Conservation (phyloP, 2,113 vertebrate species). For the Plotosus lineatus region DNA sequence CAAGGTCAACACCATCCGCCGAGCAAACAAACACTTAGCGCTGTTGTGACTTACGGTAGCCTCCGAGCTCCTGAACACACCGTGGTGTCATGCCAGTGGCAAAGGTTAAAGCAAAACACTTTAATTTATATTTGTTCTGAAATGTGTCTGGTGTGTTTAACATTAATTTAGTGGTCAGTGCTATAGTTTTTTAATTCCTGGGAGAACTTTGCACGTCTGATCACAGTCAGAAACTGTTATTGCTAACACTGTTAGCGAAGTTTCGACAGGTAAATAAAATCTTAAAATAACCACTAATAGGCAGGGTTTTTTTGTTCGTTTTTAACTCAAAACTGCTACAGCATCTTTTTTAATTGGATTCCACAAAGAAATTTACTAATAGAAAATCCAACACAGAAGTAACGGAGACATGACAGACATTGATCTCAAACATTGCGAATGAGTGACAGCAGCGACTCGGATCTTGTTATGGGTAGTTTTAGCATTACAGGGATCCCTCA, state of each 20-base stretch:
- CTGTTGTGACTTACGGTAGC: slow-evolving; percentile 38
- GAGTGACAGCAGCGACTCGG: neutral
- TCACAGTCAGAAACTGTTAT: neutral
- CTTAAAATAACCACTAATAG: neutral
- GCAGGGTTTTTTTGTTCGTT: neutral
- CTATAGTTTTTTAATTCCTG: neutral
- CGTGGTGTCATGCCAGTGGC: neutral
- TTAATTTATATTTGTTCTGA: neutral
- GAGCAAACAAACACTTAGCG: slow-evolving; percentile 46
- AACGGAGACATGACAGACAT: neutral
- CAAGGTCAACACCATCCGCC: slow-evolving; percentile 42
- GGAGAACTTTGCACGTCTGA: neutral
- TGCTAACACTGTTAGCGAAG: no score
- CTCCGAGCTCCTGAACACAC: slow-evolving; percentile 28
- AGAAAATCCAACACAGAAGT: neutral
- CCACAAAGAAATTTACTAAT: neutral
- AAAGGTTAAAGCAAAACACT: neutral
- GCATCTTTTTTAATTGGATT: neutral
- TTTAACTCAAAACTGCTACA: neutral
- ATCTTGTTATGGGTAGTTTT: no score
- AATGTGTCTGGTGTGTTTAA: neutral
- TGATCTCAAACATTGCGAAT: neutral
- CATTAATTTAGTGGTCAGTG: neutral
- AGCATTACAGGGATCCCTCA: no score
- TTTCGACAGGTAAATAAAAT: neutral